These are phyloP conservation scores for Brachyptera putata DNA, from an alignment of 2,888 invertebrate genomes.

Conservation along the genomic window DNA sequence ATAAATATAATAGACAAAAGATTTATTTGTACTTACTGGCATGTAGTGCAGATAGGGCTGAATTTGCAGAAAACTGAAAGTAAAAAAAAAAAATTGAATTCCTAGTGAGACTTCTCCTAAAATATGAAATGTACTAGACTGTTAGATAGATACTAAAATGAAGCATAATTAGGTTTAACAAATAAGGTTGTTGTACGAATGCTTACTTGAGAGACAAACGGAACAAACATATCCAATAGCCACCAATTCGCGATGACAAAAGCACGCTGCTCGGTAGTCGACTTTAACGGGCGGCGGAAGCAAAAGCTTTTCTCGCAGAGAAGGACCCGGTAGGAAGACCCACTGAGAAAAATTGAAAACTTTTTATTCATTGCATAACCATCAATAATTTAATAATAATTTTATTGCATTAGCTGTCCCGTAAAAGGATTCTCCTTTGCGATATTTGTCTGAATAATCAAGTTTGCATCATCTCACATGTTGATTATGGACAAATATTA, in stretches of 20 bases:
- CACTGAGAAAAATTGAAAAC: slow-evolving; percentile 64
- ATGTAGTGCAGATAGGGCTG: slow-evolving; percentile 95
- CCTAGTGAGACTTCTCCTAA: too few relatives aligned
- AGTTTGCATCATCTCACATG: too few relatives aligned
- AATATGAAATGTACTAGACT: background rate
- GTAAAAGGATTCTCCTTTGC: too few relatives aligned
- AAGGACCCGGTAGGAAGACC: slow-evolving; percentile 88
- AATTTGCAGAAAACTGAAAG: slow-evolving; percentile 92
- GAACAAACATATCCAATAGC: slow-evolving; percentile 98
- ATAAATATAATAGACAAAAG: too few relatives aligned
- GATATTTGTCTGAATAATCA: too few relatives aligned
- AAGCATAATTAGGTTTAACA: background rate
- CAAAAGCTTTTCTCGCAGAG: slow-evolving; percentile 73
- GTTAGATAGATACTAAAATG: background rate
- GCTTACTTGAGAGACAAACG: slow-evolving; percentile 88
- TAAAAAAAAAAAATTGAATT: slow-evolving; percentile 42
- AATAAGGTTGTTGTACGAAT: background rate
- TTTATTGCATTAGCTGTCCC: too few relatives aligned
- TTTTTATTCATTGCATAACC: too few relatives aligned
- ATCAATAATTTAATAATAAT: too few relatives aligned
- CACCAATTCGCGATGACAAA: slow-evolving; percentile 92
- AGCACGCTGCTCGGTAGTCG: slow-evolving; percentile 95
- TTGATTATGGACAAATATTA: too few relatives aligned
- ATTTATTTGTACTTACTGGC: slow-evolving; percentile 70
- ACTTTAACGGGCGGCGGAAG: slow-evolving; percentile 87